These are phyloP conservation scores for Choloepus didactylus DNA, from an alignment of 2,797 vertebrate species.

Conservation along the genomic window DNA sequence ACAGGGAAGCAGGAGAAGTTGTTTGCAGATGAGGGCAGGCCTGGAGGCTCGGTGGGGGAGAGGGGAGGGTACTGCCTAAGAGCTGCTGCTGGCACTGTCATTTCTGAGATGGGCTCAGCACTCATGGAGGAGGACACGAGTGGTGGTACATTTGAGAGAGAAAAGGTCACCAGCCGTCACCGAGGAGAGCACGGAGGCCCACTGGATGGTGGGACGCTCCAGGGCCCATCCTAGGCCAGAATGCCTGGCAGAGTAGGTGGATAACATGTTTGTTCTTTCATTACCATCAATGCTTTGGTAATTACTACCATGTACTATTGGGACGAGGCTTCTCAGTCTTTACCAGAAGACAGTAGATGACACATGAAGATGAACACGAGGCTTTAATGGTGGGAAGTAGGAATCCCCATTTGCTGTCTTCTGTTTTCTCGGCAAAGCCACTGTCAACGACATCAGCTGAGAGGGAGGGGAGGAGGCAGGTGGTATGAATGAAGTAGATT, in stretches of 20 bases:
- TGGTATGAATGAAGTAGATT: accelerated
- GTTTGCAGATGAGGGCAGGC: background rate
- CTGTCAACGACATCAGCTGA: background rate
- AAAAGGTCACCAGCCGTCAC: accelerated
- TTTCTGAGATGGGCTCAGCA: background rate
- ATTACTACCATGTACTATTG: accelerated
- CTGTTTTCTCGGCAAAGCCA: background rate
- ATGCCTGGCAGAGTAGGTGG: accelerated
- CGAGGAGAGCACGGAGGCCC: background rate
- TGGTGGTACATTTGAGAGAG: background rate
- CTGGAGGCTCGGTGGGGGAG: background rate
- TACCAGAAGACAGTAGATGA: background rate
- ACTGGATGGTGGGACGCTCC: background rate
- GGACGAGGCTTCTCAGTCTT: background rate
- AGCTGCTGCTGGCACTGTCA: background rate
- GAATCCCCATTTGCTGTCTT: background rate
- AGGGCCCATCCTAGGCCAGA: background rate
- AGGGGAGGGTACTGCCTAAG: background rate
- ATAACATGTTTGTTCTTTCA: accelerated
- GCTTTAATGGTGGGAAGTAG: background rate
- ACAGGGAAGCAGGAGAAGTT: too few species aligned
- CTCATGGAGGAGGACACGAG: background rate
- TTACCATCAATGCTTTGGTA: accelerated
- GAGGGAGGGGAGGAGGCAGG: background rate
- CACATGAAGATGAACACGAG: too few species aligned